phyloP scores from a whole-genome alignment of 64 coral and sea anemone genomes.

The Montipora efflorescens region DNA sequence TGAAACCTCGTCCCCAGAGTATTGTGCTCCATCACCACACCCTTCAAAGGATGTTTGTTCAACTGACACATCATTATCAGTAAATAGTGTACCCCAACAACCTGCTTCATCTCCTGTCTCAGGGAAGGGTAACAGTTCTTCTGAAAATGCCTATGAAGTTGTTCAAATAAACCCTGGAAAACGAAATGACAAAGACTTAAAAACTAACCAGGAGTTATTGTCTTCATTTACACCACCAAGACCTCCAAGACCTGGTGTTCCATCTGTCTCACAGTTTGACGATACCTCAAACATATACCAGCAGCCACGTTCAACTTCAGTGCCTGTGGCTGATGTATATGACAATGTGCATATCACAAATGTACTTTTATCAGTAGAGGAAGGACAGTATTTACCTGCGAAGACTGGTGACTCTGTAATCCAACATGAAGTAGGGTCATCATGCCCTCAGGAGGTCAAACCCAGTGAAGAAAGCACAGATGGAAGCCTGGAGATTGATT shows the following conservation, averaged over 20 bases:
- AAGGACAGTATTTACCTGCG: neutral
- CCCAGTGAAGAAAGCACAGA: conserved; percentile 14
- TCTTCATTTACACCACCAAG: conserved; percentile 48
- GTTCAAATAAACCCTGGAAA: conserved; percentile 1
- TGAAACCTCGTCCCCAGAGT: neutral
- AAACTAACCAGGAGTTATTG: conserved; percentile 4
- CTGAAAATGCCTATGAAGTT: conserved; percentile 18
- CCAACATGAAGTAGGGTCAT: conserved; percentile 21
- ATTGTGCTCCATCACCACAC: neutral
- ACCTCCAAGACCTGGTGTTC: conserved; percentile 65
- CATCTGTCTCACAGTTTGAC: neutral
- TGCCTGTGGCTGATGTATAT: conserved; percentile 30
- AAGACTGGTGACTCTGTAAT: neutral
- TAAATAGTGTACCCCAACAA: neutral
- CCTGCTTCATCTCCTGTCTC: neutral
- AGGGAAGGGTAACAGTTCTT: neutral
- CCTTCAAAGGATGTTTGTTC: conserved; percentile 5
- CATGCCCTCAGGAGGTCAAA: neutral
- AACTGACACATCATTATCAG: neutral
- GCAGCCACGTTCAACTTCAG: conserved; percentile 45
- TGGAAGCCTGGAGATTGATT: conserved; percentile 66
- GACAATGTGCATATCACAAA: conserved; percentile 86
- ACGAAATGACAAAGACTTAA: neutral
- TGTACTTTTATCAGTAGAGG: neutral
- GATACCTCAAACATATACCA: conserved; percentile 68